These are phyloP conservation scores for Lepidothrix coronata DNA, from an alignment of 2,113 vertebrate genomes.

Conservation along the genomic window DNA sequence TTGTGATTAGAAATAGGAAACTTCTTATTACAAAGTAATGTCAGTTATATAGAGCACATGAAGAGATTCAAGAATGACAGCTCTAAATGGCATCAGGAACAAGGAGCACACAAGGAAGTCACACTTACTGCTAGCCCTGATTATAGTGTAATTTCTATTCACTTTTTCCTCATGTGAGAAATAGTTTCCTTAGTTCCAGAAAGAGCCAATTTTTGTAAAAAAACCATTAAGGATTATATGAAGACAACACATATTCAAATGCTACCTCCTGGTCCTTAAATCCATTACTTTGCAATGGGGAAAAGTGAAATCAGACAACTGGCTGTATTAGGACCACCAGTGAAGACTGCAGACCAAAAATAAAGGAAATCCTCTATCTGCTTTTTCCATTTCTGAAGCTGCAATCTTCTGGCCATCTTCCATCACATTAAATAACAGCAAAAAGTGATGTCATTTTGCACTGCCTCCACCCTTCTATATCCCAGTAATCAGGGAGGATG, in stretches of 20 bases:
- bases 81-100: background rate
- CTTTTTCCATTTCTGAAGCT: constrained; percentile 15
- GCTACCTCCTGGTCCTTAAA: background rate
- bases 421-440: background rate
- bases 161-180: background rate
- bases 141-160: background rate
- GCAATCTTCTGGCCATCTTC: background rate
- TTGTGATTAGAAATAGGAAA: background rate
- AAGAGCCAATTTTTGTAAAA: rapidly evolving
- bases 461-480: background rate
- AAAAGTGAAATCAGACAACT: background rate
- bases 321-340: background rate
- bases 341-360: background rate
- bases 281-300: background rate
- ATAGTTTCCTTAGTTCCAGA: background rate
- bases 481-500: background rate
- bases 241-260: background rate
- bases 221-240: background rate
- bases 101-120: background rate
- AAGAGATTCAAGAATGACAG: background rate
- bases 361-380: background rate
- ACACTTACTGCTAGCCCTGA: background rate
- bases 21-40: background rate
- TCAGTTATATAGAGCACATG: background rate
- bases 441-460: background rate